Evolutionary conservation across 2,113 vertebrate species (phyloP).

Genomic region (Panthera tigris): DNA sequence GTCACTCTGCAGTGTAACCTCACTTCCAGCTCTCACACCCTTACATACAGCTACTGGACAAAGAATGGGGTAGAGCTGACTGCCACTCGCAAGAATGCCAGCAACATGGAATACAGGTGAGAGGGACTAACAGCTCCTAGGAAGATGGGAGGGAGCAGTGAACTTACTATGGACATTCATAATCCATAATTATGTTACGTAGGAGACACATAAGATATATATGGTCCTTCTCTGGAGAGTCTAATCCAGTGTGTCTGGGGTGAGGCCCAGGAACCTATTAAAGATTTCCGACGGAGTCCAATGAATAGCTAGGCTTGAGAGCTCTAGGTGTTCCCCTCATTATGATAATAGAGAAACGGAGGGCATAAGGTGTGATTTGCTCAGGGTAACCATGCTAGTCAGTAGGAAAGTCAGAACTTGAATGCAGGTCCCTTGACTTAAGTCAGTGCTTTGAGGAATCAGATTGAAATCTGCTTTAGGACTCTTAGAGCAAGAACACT

Average conservation of each 20-base stretch:
- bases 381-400: neutral
- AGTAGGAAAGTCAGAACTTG: neutral
- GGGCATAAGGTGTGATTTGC: neutral
- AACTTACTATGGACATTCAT: neutral
- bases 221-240: neutral
- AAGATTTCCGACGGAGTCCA: constrained; percentile 9
- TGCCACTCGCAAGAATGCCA: constrained; percentile 86
- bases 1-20: constrained; percentile 95
- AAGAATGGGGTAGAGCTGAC: constrained; percentile 93
- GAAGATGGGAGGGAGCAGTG: neutral
- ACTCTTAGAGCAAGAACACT: neutral
- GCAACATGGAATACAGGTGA: constrained; percentile 91
- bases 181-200: neutral
- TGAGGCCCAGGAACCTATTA: neutral
- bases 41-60: constrained; percentile 94
- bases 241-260: neutral
- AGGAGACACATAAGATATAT: neutral
- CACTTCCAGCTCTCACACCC: constrained; percentile 89
- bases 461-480: constrained; percentile 31
- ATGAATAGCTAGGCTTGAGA: neutral
- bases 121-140: constrained; percentile 37
- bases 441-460: neutral
- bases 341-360: neutral
- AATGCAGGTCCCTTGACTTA: neutral
- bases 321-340: neutral